A percentile compares a stretch with the other conserved stretches of the same genome.
Conservation (phyloP, 2,797 vertebrate species). For the Leuciscus waleckii region DNA sequence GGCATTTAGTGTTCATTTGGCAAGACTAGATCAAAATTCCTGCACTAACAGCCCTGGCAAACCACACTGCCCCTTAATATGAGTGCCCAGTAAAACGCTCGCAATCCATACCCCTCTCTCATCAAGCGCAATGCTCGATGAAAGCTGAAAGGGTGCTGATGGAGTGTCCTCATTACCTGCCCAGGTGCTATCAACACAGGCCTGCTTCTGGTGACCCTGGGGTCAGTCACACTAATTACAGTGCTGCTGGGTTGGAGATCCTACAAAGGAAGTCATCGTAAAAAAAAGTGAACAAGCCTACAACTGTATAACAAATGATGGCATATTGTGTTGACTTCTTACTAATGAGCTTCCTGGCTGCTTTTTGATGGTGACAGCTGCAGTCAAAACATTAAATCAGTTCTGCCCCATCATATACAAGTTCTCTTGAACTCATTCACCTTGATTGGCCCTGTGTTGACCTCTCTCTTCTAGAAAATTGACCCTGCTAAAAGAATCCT, state of each 20-base stretch:
- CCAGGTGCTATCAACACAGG: slow-evolving; percentile 66
- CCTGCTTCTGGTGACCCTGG: slow-evolving; percentile 58
- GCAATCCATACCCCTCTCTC: slow-evolving; percentile 30
- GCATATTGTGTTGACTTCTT: slow-evolving; percentile 6
- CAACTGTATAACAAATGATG: slow-evolving; percentile 18
- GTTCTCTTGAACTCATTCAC: slow-evolving; percentile 21
- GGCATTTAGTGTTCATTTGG: slow-evolving; percentile 50
- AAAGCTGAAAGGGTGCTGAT: slow-evolving; percentile 37
- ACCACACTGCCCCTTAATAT: slow-evolving; percentile 29
- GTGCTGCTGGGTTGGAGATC: slow-evolving; percentile 65
- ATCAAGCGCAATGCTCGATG: slow-evolving; percentile 30
- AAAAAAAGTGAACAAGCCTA: background rate
- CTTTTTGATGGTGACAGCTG: slow-evolving; percentile 59
- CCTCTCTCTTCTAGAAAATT: background rate
- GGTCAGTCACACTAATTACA: slow-evolving; percentile 70
- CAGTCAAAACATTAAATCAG: slow-evolving; percentile 45
- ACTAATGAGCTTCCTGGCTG: slow-evolving; percentile 46
- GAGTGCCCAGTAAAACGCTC: slow-evolving; percentile 15
- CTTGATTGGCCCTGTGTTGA: slow-evolving; percentile 39
- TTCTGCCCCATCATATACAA: slow-evolving; percentile 11
- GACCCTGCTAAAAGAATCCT: background rate
- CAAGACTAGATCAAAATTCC: slow-evolving; percentile 47
- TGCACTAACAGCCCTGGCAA: slow-evolving; percentile 32
- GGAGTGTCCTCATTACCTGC: slow-evolving; percentile 51
- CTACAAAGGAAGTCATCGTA: slow-evolving; percentile 48